Conservation (phyloP, 2,888 invertebrate species). For the Diaprepes abbreviatus region DNA sequence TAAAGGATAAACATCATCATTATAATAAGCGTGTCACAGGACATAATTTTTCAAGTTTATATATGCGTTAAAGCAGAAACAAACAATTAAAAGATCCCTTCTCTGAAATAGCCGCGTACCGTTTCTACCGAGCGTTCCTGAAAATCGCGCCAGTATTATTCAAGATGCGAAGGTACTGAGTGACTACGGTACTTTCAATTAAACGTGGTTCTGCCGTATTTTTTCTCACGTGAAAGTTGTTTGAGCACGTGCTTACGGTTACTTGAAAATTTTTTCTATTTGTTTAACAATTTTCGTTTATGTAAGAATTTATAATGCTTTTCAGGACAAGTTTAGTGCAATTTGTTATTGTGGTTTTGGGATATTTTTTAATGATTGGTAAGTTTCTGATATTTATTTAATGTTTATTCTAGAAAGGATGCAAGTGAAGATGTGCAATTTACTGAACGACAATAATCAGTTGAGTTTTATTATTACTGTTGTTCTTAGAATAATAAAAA, state of each 20-base stretch:
- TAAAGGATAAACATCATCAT: no score
- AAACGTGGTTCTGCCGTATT: no score
- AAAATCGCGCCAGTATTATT: slow-evolving; percentile 28
- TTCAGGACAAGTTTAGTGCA: slow-evolving; percentile 44
- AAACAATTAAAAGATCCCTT: slow-evolving; percentile 16
- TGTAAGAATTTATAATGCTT: slow-evolving; percentile 28
- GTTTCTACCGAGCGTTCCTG: slow-evolving; percentile 12
- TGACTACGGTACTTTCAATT: slow-evolving; percentile 34
- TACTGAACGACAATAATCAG: no score
- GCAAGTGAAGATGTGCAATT: neutral
- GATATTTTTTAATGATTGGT: slow-evolving; percentile 46
- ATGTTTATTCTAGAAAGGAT: neutral
- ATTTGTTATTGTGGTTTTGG: slow-evolving; percentile 36
- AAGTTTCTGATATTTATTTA: slow-evolving; percentile 27
- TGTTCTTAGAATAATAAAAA: no score
- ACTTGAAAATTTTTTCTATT: slow-evolving; percentile 1
- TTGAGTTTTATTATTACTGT: no score
- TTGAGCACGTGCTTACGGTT: slow-evolving; percentile 2
- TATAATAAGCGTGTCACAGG: no score
- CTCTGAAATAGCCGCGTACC: neutral
- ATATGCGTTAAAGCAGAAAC: neutral
- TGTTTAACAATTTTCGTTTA: neutral
- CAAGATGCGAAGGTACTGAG: slow-evolving; percentile 43
- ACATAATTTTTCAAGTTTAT: no score
- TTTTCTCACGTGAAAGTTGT: slow-evolving; percentile 11